Conservation (phyloP, 53 echinoderm and acorn worm genomes). For the Zoroaster sp. region DNA sequence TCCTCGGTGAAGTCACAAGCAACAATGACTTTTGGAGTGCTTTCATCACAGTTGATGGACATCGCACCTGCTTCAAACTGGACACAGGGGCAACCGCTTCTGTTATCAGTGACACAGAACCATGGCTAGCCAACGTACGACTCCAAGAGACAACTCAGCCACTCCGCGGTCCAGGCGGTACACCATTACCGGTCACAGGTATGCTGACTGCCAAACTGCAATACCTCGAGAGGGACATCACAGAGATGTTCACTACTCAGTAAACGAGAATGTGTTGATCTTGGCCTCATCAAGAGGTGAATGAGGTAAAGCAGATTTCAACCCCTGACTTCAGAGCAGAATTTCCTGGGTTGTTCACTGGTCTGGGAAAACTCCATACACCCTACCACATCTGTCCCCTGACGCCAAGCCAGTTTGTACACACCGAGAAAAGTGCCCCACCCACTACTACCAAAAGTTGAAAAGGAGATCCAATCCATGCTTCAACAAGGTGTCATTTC, state of each 20-base stretch:
- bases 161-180: conserved; percentile 21
- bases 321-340: neutral
- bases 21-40: conserved; percentile 48
- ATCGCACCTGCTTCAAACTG: conserved; percentile 54
- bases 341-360: conserved; percentile 55
- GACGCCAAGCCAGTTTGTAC: conserved; percentile 35
- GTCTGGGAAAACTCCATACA: conserved; percentile 46
- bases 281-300: neutral
- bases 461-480: conserved; percentile 59
- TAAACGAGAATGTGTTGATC: conserved; percentile 10
- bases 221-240: neutral
- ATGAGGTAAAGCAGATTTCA: conserved; percentile 3
- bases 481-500: conserved; percentile 56
- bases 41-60: conserved; percentile 39
- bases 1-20: conserved; percentile 36
- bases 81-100: conserved; percentile 58
- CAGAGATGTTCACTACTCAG: conserved; percentile 29
- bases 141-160: neutral
- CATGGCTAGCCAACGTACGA: neutral
- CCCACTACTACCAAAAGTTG: conserved; percentile 38
- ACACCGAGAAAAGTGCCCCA: conserved; percentile 61
- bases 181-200: conserved; percentile 21
- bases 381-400: conserved; percentile 32
- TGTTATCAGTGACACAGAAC: conserved; percentile 16
- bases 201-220: neutral